Percentiles rank a stretch among this genome's conserved stretches.
Evolutionary conservation across 2,888 invertebrate genomes (phyloP).

Genomic region (Tuberolachnus salignus): DNA sequence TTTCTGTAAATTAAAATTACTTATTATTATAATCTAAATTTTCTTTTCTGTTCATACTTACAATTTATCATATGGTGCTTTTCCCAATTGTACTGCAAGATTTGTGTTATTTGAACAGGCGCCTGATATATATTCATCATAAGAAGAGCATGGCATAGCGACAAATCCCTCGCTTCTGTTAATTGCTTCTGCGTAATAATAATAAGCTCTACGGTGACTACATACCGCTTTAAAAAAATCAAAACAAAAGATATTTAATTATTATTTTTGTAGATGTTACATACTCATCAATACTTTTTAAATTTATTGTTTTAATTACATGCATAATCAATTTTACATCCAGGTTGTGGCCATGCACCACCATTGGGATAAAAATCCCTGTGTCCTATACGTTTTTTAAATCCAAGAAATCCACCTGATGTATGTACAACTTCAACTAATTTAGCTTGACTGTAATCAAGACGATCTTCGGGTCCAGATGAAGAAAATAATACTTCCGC

Average conservation of each 20-base stretch:
- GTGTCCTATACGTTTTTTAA: conserved; percentile 67
- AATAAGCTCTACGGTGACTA: conserved; percentile 61
- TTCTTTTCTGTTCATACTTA: conserved; percentile 22
- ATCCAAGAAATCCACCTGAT: conserved; percentile 70
- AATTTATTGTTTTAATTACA: conserved; percentile 61
- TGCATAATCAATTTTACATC: conserved; percentile 67
- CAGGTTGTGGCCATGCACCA: conserved; percentile 66
- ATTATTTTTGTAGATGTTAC: neutral
- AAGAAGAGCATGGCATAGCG: conserved; percentile 59
- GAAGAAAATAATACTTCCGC: conserved; percentile 68
- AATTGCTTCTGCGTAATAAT: conserved; percentile 61
- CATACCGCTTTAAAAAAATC: conserved; percentile 59
- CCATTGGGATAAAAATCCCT: conserved; percentile 72
- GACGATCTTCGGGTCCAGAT: conserved; percentile 66
- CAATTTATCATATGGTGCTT: conserved; percentile 53
- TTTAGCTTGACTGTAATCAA: conserved; percentile 68
- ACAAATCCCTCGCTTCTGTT: conserved; percentile 59
- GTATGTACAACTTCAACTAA: conserved; percentile 71
- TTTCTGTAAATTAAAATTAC: conserved; percentile 58
- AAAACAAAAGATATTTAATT: neutral
- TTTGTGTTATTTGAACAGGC: conserved; percentile 55
- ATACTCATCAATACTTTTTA: neutral
- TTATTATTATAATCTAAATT: neutral
- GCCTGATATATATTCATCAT: conserved; percentile 58
- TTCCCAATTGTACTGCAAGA: conserved; percentile 50